Percentiles rank a stretch among this genome's conserved stretches.
phyloP scores from a whole-genome alignment of 1,140 invertebrate genomes.

The Lucilia sericata region DNA sequence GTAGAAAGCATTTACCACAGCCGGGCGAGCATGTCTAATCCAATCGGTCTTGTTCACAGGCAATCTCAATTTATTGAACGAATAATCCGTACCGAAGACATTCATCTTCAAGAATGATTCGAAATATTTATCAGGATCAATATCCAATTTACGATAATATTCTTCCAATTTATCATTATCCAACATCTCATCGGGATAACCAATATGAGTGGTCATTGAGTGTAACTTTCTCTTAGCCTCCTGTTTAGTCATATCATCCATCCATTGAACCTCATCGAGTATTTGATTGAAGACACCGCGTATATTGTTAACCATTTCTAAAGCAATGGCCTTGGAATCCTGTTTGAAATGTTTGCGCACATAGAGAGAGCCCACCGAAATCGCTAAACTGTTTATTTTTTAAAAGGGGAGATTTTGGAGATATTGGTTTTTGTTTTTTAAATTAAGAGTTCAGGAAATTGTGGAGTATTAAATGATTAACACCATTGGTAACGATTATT shows the following conservation, averaged over 20 bases:
- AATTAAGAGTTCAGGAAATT: background rate
- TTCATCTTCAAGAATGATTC: constrained; percentile 81
- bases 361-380: constrained; percentile 83
- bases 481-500: background rate
- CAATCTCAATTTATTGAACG: constrained; percentile 80
- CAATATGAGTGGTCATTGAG: constrained; percentile 82
- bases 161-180: constrained; percentile 80
- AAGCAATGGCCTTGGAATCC: constrained; percentile 77
- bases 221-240: constrained; percentile 80
- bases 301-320: constrained; percentile 88
- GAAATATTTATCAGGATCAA: constrained; percentile 77
- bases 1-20: constrained; percentile 87
- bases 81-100: constrained; percentile 80
- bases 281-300: constrained; percentile 74
- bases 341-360: constrained; percentile 82
- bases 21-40: constrained; percentile 81
- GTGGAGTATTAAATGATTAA: background rate
- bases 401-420: background rate
- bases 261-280: constrained; percentile 84
- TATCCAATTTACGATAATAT: constrained; percentile 80
- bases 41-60: constrained; percentile 88
- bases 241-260: constrained; percentile 83
- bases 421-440: constrained; percentile 5
- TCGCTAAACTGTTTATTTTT: constrained; percentile 72
- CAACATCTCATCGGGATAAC: constrained; percentile 85